Evolutionary conservation across 2,113 vertebrate species (phyloP), one percentile per base, ranked within the genome.

Genomic region (Phaethornis superciliosus): DNA sequence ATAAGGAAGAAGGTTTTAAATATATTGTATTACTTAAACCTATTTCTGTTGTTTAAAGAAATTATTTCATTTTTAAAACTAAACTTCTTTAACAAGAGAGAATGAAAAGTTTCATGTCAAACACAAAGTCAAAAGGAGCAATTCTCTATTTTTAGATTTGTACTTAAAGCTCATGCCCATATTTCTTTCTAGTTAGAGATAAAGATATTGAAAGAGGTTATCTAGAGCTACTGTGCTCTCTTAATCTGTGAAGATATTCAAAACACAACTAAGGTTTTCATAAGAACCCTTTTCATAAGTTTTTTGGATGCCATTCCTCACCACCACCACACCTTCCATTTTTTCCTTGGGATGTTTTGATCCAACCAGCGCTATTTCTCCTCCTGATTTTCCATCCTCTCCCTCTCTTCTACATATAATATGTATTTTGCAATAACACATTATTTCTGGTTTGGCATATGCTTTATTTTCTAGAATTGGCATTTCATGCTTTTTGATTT

Each of bases 401-500:
- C 54, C 22, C 27, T 74, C 55, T 65, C 40, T 65, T 63, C 72
- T 46, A 71, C 92, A 46, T 95, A 40, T 79, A 35, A 81, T 17
- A 23, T 85, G 49, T 76, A 12, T 40, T 40, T 40, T 40, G 11
- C 40, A 40, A 40, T 40, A 40, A 40, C 40, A 40, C 40, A 40
- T 12, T 40, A 12, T 81, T 93, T 92, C 72, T 81, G 58, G 27
- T 86, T 84, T 94, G 76, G 33, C 82, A 89, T 92, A 60, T 95
- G 93, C 81, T 94, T 82, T 96, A 74, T 88, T 96, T 89, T 96
- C 96, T 90, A 68, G 67, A 87, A 95, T 89, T 80, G 68, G 30
- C 47, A 49, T 93, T 91, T 91, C 32, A 10, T 95, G 58, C 28
- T 84, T 94, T 81, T 42, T 96, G 32, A n/a, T 97, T 97, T 96